phyloP scores from a whole-genome alignment of 2,888 invertebrate genomes.

The Trachelus troglodyta region DNA sequence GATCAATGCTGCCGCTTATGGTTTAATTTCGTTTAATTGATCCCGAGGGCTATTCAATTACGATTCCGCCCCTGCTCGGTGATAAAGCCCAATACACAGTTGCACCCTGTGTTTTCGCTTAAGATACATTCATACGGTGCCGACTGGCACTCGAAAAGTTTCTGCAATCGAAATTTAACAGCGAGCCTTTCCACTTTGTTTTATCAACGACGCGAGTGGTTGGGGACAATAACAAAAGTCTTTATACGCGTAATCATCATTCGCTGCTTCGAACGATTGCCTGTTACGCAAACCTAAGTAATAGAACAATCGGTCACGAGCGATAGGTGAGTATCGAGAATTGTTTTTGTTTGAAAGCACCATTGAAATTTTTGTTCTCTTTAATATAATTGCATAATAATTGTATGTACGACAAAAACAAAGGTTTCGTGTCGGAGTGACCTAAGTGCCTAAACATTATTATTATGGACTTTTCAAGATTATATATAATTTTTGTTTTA shows the following conservation, averaged over 20 bases:
- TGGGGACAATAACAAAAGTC: neutral
- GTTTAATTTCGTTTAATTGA: constrained; percentile 32
- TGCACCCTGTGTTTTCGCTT: neutral
- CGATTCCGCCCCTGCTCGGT: neutral
- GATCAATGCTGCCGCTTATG: constrained; percentile 17
- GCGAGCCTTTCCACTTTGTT: neutral
- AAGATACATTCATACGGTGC: neutral
- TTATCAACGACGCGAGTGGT: neutral
- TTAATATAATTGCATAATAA: neutral
- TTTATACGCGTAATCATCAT: neutral
- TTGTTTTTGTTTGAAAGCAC: neutral
- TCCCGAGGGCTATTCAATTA: constrained; percentile 34
- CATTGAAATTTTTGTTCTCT: neutral
- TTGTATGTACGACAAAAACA: neutral
- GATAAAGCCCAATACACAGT: neutral
- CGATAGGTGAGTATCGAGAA: neutral
- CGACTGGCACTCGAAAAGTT: neutral
- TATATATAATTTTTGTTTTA: too few species aligned
- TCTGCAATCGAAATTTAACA: neutral
- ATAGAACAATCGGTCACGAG: neutral
- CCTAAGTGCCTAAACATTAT: neutral
- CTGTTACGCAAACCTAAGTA: neutral
- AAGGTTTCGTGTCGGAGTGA: neutral
- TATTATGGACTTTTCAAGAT: neutral
- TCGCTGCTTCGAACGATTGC: neutral